These are phyloP conservation scores for Chrysolina haemoptera DNA, from an alignment of 2,888 invertebrate genomes.

Conservation along the genomic window DNA sequence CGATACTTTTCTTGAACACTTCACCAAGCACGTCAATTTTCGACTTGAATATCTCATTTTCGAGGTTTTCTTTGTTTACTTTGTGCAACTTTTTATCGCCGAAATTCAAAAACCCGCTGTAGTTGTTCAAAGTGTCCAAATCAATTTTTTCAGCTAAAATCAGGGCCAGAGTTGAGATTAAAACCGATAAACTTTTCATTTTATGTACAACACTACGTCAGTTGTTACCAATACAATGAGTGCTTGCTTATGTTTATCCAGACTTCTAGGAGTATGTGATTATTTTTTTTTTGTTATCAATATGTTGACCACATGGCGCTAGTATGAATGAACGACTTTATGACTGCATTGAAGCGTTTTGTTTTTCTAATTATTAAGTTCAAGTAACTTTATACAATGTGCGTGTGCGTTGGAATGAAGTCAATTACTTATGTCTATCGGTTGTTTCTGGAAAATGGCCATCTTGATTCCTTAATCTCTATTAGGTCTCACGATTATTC, in stretches of 20 bases:
- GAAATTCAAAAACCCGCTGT: conserved; percentile 66
- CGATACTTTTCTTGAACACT: conserved; percentile 73
- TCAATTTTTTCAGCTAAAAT: conserved; percentile 51
- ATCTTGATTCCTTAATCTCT: no score
- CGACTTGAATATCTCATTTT: conserved; percentile 68
- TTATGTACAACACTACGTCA: not conserved
- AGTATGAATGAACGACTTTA: not conserved
- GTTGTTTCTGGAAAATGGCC: no score
- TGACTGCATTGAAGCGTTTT: not conserved
- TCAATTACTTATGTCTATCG: no score
- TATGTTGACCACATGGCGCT: conserved; percentile 34
- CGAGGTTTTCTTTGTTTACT: conserved; percentile 55
- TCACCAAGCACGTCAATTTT: conserved; percentile 74
- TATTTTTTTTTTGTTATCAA: conserved; percentile 28
- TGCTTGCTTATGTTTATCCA: conserved; percentile 16
- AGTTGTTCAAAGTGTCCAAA: conserved; percentile 58
- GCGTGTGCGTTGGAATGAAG: not conserved
- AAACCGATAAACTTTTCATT: conserved; percentile 19
- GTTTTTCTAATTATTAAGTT: not conserved
- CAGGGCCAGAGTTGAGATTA: not conserved
- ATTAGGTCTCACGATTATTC: no score
- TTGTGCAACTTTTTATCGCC: conserved; percentile 65
- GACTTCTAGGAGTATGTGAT: not conserved
- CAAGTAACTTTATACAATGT: not conserved
- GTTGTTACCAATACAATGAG: not conserved